Evolutionary conservation across 2,888 invertebrate genomes (phyloP), one percentile per base, ranked within the genome.

Genomic region (Ormyrus labotus): DNA sequence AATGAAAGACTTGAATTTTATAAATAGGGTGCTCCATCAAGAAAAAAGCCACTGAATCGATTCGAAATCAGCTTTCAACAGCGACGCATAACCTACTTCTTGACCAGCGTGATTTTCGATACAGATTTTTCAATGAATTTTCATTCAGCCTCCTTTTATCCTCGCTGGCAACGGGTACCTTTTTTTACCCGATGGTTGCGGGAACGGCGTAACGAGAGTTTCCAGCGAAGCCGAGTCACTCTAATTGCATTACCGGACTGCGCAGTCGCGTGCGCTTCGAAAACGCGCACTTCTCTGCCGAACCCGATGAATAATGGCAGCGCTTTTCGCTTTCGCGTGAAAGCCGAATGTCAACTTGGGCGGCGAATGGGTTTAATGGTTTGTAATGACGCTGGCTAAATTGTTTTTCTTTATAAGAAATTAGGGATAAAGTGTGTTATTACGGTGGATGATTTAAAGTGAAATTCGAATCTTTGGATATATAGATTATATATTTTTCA

Each of bases 211-310:
- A 60, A 58, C 64, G 60, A 67, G 67, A 78, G 58, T 71, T 78
- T 75, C 74, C 74, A 75, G 60, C 58, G 65, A 75, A 53, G 45
- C 53, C 19, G 34, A n/a, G 53, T 58, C 34, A 65, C 71, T 72
- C 51, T 78, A 72, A 78, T 78, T 72, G 72, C 72, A 67, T 78
- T 78, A 72, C 58, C 47, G 71, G 71, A 65, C 67, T 51, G 19
- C 19, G 58, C 58, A 11, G 55, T 45, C 53, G 48, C 70, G 64
- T 58, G n/a, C 58, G 10, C 65, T 34, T 6, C 51, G 50, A 19
- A 19, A 19, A 19, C 19, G 19, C 19, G 50, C 58, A 55, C 53
- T 72, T 63, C 55, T 70, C 19, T 10, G 5, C 61, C 7, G 9
- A 19, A 19, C 1, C 19, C 19, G 19, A 19, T 19, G 19, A 19